Percentiles rank a stretch among this genome's conserved stretches.
These are phyloP conservation scores for Vulpes lagopus DNA, from an alignment of 2,113 vertebrate species.

Conservation along the genomic window DNA sequence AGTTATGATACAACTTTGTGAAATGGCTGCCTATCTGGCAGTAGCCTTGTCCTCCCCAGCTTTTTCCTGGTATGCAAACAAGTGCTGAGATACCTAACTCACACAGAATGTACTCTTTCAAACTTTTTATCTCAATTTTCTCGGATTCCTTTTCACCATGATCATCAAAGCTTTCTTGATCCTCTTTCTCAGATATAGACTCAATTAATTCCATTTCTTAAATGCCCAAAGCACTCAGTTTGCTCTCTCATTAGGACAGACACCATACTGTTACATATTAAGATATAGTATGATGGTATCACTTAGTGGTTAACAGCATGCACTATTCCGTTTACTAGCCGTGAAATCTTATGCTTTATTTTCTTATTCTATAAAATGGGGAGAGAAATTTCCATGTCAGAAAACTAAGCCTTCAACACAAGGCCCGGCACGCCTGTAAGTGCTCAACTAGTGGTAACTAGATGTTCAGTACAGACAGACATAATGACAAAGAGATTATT, in stretches of 20 bases:
- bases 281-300: background rate
- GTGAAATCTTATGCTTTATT: background rate
- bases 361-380: background rate
- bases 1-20: background rate
- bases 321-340: background rate
- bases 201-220: background rate
- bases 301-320: background rate
- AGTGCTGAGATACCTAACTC: background rate
- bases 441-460: background rate
- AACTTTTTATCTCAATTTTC: background rate
- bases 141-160: background rate
- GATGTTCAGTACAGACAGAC: background rate
- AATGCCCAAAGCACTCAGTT: too few species aligned
- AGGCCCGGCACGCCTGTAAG: background rate
- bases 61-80: background rate
- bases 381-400: background rate
- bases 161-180: background rate
- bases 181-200: background rate
- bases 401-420: background rate
- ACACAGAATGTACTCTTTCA: background rate
- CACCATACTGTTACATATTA: too few species aligned
- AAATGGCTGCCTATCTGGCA: background rate
- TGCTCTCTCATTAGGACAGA: background rate
- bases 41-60: too few species aligned
- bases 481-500: background rate